These are phyloP conservation scores for Drosophila equinoxialis DNA, from an alignment of 1,140 invertebrate genomes.

Conservation along the genomic window DNA sequence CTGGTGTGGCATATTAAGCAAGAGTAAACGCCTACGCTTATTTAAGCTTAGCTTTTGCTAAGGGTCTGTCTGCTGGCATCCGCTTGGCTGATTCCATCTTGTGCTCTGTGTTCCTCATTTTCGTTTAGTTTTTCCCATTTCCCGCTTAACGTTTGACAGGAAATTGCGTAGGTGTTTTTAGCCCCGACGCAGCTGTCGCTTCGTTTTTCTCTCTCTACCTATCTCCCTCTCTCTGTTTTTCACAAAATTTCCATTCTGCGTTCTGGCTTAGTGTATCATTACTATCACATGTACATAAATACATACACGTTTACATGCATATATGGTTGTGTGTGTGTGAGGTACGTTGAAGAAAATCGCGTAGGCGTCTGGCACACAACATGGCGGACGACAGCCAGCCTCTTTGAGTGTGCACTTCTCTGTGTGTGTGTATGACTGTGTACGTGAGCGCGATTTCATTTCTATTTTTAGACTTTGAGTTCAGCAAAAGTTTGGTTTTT, in stretches of 20 bases:
- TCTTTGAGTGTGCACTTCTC: slow-evolving; percentile 58
- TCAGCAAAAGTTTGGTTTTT: slow-evolving; percentile 58
- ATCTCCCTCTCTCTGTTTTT: slow-evolving; percentile 20
- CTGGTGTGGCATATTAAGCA: slow-evolving; percentile 9
- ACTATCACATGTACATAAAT: slow-evolving; percentile 46
- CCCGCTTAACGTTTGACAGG: slow-evolving; percentile 70
- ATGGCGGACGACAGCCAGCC: slow-evolving; percentile 63
- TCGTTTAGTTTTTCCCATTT: slow-evolving; percentile 55
- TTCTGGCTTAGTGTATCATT: slow-evolving; percentile 71
- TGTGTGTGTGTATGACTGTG: slow-evolving; percentile 36
- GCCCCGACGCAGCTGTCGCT: slow-evolving; percentile 50
- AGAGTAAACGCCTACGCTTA: slow-evolving; percentile 18
- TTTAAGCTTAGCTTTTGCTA: slow-evolving; percentile 8
- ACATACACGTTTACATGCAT: slow-evolving; percentile 19
- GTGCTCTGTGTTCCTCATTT: slow-evolving; percentile 37
- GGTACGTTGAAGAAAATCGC: slow-evolving; percentile 39
- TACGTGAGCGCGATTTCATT: slow-evolving; percentile 77
- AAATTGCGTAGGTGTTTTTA: slow-evolving; percentile 78
- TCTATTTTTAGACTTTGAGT: slow-evolving; percentile 74
- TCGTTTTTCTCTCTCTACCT: background rate
- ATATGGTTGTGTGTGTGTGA: slow-evolving; percentile 15
- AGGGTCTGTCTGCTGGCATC: slow-evolving; percentile 29
- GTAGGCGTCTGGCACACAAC: slow-evolving; percentile 74
- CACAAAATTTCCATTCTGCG: slow-evolving; percentile 62
- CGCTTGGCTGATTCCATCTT: slow-evolving; percentile 48